Percentiles rank a stretch among this genome's conserved stretches.
phyloP scores from a whole-genome alignment of 2,113 vertebrate species.

The Ovis aries region DNA sequence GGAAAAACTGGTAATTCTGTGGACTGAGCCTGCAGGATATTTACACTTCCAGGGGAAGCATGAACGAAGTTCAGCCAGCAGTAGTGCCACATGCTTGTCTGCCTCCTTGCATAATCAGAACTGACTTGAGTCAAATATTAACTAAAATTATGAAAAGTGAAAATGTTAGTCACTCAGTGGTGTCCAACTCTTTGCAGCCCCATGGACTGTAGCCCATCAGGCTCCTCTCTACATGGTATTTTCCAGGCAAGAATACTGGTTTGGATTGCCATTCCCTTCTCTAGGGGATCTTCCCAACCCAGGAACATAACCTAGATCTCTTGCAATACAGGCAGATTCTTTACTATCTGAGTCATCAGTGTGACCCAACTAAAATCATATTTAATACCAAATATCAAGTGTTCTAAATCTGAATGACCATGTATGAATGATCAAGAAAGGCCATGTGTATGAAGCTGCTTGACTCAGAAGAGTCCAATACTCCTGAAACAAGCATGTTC shows the following conservation, averaged over 20 bases:
- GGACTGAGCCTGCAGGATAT: neutral
- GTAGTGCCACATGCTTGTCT: neutral
- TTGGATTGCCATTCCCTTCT: neutral
- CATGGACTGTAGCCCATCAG: neutral
- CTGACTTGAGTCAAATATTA: neutral
- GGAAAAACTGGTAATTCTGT: neutral
- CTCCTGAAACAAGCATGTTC: neutral
- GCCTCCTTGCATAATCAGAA: neutral
- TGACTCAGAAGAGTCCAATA: neutral
- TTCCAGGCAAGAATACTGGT: neutral
- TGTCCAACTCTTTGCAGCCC: neutral
- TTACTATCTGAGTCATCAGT: neutral
- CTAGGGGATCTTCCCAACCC: neutral
- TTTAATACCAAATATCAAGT: neutral
- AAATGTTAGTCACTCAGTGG: neutral
- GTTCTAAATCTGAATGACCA: neutral
- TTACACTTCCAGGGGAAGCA: neutral
- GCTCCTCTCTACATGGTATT: neutral
- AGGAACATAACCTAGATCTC: neutral
- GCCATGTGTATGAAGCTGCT: neutral
- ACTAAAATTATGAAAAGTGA: neutral
- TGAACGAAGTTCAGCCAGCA: neutral
- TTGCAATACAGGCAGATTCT: neutral
- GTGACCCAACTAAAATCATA: neutral
- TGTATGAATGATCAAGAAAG: neutral